These are phyloP conservation scores for Choloepus hoffmanni DNA, from an alignment of 2,113 vertebrate genomes.

Conservation along the genomic window DNA sequence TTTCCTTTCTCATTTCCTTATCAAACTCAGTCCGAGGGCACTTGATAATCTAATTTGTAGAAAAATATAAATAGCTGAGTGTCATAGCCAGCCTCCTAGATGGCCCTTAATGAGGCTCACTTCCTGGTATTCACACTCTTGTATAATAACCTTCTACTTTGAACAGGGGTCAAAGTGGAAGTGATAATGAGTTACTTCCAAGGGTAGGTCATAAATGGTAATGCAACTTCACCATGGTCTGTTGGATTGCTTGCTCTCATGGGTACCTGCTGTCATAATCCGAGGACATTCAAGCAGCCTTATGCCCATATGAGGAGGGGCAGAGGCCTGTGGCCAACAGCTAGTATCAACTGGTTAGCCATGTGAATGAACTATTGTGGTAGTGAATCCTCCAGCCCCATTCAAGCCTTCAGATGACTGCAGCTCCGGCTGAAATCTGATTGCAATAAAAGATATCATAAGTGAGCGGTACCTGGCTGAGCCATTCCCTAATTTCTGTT, in stretches of 20 bases:
- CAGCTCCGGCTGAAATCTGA: background rate
- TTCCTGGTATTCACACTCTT: background rate
- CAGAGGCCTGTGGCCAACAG: background rate
- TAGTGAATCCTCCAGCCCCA: background rate
- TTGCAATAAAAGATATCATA: background rate
- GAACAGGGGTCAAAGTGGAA: constrained; percentile 8
- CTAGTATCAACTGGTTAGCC: background rate
- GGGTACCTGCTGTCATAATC: background rate
- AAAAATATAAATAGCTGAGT: constrained; percentile 27
- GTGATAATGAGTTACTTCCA: background rate
- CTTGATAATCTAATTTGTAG: background rate
- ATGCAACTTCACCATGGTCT: background rate
- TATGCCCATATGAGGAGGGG: background rate
- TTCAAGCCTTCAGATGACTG: background rate
- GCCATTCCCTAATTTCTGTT: background rate
- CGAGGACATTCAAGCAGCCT: background rate
- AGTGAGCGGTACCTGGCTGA: background rate
- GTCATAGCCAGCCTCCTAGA: background rate
- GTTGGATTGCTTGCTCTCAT: background rate
- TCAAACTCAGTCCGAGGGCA: background rate
- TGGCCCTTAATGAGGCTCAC: background rate
- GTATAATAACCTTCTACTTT: background rate
- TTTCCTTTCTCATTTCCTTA: background rate
- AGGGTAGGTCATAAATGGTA: background rate
- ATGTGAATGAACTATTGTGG: background rate